A percentile compares a stretch with the other conserved stretches of the same genome.
Evolutionary conservation across 2,888 invertebrate species (phyloP).

Genomic region (Mylabris sibirica): DNA sequence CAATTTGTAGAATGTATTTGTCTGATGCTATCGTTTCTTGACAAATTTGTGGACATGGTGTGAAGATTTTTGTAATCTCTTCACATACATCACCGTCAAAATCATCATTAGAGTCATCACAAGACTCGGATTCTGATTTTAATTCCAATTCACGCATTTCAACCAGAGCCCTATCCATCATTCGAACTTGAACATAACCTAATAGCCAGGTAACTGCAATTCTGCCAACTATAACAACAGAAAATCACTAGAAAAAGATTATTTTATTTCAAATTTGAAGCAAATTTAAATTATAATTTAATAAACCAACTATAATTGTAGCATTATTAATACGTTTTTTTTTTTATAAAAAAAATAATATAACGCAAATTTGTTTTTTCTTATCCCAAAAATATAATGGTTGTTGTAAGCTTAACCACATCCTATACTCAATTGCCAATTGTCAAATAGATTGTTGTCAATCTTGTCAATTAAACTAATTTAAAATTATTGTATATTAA

Average conservation of each 20-base stretch:
- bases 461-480: background rate
- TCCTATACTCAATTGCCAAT: background rate
- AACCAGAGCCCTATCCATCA: background rate
- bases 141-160: conserved; percentile 30
- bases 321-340: background rate
- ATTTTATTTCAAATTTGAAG: background rate
- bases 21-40: conserved; percentile 67
- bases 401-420: background rate
- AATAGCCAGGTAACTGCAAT: background rate
- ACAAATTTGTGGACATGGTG: conserved; percentile 48
- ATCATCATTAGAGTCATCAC: conserved; percentile 51
- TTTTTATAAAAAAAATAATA: background rate
- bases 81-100: conserved; percentile 43
- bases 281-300: background rate
- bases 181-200: background rate
- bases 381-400: background rate
- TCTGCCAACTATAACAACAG: background rate
- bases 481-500: background rate
- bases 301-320: background rate
- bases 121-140: conserved; percentile 13
- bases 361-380: background rate
- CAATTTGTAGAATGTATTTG: conserved; percentile 68
- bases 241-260: background rate
- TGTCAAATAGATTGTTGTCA: background rate
- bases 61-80: conserved; percentile 50